Evolutionary conservation across 2,888 invertebrate genomes (phyloP), one percentile per base, ranked within the genome.

Genomic region (Xylocampa areola): DNA sequence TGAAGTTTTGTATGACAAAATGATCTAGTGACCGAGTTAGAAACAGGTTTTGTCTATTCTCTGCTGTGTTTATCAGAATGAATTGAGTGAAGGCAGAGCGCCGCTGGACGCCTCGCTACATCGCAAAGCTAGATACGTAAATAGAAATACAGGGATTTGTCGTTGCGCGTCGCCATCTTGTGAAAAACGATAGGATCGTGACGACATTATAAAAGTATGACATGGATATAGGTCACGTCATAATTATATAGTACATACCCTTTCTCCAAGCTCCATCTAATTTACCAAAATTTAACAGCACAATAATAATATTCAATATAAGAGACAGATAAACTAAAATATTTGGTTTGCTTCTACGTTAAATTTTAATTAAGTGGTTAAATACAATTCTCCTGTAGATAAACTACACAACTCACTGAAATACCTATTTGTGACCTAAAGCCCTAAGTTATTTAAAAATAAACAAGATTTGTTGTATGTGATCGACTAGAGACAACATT

Each of bases 81-180:
- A 63, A 41, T 53, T 52, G 58, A 65, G 54, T 43, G 67, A 68
- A 61, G 68, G 64, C 58, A 58, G 59, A 77, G 66, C 77, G 77
- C 71, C 71, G 77, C 74, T 70, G 76, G 76, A 73, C 79, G 79
- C 76, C 80, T 79, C 62, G 67, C 77, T 77, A 79, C 76, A 80
- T 78, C 84, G 79, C 85, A 88, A 89, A 88, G 93, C 91, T 92
- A 82, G 86, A 85, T 86, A 92, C 93, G 84, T 89, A 94, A 94
- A 94, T 94, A 94, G 94, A 94, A 92, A 92, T 91, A 88, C 93
- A 90, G 93, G 93, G 94, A 87, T 91, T 90, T 89, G 91, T 91
- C 91, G 90, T 85, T 87, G 86, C 80, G 87, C 89, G 93, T 88
- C 94, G 94, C 94, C 94, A 94, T 94, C 92, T 94, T 94, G 94